A percentile compares a stretch with the other conserved stretches of the same genome.
Evolutionary conservation across 2,797 vertebrate genomes (phyloP).

Genomic region (Pempheris klunzingeri): DNA sequence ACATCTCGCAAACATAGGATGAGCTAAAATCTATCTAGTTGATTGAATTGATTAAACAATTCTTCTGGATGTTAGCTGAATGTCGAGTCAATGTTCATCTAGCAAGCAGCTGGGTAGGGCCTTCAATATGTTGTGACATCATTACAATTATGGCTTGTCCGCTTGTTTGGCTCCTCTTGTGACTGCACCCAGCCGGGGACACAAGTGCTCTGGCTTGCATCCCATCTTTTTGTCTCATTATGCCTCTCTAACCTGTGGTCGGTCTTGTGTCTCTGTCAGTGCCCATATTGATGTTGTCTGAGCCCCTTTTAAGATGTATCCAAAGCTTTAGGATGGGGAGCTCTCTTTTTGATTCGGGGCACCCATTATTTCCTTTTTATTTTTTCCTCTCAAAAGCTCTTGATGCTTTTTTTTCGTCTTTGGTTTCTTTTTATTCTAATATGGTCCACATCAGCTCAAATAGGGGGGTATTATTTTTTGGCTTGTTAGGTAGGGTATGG

Average conservation of each 20-base stretch:
- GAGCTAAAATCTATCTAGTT: conserved; percentile 9
- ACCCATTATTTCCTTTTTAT: background rate
- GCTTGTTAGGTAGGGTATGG: no score
- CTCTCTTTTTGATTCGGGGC: conserved; percentile 5
- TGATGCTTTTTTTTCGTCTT: background rate
- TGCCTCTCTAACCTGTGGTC: conserved; percentile 44
- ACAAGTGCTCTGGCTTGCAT: conserved; percentile 60
- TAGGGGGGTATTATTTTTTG: background rate
- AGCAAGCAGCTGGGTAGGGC: conserved; percentile 14
- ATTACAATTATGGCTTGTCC: conserved; percentile 30
- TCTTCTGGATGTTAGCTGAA: background rate
- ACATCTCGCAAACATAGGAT: conserved; percentile 12
- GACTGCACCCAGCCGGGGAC: conserved; percentile 40
- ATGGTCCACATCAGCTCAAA: background rate
- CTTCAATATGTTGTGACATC: conserved; percentile 23
- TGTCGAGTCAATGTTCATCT: conserved; percentile 9
- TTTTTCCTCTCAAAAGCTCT: no score
- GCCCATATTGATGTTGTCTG: conserved; percentile 27
- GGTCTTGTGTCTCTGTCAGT: conserved; percentile 25
- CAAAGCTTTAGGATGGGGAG: conserved; percentile 6
- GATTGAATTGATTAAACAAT: conserved; percentile 19
- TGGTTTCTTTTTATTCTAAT: background rate
- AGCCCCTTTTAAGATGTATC: conserved; percentile 15
- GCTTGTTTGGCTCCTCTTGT: conserved; percentile 39
- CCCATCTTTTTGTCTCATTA: conserved; percentile 52